A percentile compares a stretch with the other conserved stretches of the same genome.
Evolutionary conservation across 2,888 invertebrate species (phyloP).

Genomic region (Epinotia ramella): DNA sequence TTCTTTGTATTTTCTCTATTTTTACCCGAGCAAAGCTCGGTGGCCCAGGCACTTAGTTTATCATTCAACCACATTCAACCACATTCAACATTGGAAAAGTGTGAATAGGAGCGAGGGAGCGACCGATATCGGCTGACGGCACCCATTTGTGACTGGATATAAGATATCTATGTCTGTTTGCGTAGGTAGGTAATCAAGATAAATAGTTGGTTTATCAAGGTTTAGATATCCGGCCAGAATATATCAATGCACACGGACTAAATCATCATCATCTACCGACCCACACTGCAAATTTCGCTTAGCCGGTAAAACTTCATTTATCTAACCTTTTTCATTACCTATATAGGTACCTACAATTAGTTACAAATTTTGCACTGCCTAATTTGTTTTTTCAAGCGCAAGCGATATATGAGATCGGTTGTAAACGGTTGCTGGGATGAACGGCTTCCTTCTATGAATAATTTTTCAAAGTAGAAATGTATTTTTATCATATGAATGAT

Average conservation of each 20-base stretch:
- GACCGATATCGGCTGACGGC: slow-evolving; percentile 35
- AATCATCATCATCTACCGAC: not conserved
- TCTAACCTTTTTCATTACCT: not conserved
- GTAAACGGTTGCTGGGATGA: slow-evolving; percentile 2
- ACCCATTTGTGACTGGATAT: slow-evolving; percentile 15
- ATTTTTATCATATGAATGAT: slow-evolving; percentile 45
- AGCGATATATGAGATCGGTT: not conserved
- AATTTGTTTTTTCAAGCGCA: not conserved
- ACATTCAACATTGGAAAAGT: not conserved
- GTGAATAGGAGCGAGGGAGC: not conserved
- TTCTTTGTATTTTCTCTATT: too few species aligned
- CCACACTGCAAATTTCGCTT: not conserved
- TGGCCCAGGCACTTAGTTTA: not conserved
- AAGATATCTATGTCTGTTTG: slow-evolving; percentile 23
- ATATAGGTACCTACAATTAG: not conserved
- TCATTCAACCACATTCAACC: not conserved
- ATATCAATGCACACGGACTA: slow-evolving; percentile 8
- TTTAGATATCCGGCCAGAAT: slow-evolving; percentile 34
- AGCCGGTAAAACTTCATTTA: not conserved
- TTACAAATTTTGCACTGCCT: not conserved
- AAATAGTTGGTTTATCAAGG: slow-evolving; percentile 33
- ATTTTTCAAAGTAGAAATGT: slow-evolving; percentile 29
- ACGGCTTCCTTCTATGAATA: slow-evolving; percentile 13
- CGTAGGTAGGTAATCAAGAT: slow-evolving; percentile 25
- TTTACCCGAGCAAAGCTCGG: too few species aligned